These are phyloP conservation scores for Pinctada fucata DNA, from an alignment of 2,888 invertebrate species.

Conservation along the genomic window DNA sequence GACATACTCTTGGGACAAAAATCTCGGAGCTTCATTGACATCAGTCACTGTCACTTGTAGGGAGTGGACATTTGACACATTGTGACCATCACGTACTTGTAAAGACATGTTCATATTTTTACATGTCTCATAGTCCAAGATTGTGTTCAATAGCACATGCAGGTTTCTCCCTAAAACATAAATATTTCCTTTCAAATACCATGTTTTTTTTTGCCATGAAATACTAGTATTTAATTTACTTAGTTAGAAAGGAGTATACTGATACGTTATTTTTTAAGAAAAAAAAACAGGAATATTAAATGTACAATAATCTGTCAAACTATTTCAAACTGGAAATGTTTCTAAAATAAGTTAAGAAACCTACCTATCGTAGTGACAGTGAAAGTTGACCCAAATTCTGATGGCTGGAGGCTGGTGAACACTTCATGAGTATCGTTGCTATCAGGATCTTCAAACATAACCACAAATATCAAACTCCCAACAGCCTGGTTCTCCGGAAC, in stretches of 20 bases:
- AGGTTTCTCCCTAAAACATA: conserved; percentile 5
- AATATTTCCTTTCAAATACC: too few relatives aligned
- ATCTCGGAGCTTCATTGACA: not conserved
- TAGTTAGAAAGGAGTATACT: too few relatives aligned
- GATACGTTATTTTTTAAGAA: too few relatives aligned
- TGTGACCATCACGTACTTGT: conserved; percentile 3
- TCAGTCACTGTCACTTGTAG: not conserved
- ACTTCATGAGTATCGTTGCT: not conserved
- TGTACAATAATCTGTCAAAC: too few relatives aligned
- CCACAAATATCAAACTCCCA: not conserved
- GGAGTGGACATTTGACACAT: not conserved
- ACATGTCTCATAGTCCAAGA: not conserved
- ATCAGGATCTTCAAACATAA: conserved; percentile 7
- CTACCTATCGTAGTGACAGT: too few relatives aligned
- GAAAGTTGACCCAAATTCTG: too few relatives aligned
- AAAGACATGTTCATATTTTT: not conserved
- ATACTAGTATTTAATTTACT: too few relatives aligned
- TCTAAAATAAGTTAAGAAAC: too few relatives aligned
- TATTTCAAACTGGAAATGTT: too few relatives aligned
- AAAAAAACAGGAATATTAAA: too few relatives aligned
- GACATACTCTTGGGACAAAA: not conserved
- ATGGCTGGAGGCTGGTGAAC: too few relatives aligned
- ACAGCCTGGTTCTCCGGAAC: not conserved
- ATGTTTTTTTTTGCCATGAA: too few relatives aligned
- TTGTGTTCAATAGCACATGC: not conserved